A percentile compares a stretch with the other conserved stretches of the same genome.
Conservation (phyloP, 2,797 vertebrate genomes). For the Clarias fuscus region DNA sequence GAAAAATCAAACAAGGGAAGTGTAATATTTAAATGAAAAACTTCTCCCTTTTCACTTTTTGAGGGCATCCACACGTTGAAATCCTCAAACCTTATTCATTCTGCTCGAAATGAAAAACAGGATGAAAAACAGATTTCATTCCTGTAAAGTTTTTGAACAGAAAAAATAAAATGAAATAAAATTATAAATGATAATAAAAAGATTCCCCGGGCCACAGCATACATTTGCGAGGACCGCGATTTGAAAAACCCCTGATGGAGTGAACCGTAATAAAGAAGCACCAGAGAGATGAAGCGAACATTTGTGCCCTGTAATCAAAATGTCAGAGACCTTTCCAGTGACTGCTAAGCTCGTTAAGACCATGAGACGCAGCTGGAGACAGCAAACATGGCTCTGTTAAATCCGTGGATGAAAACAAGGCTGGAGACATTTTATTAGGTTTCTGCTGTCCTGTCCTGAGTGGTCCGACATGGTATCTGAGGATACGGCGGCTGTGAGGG, state of each 20-base stretch:
- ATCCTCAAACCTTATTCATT: neutral
- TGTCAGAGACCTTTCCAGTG: slow-evolving; percentile 29
- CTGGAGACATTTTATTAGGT: slow-evolving; percentile 24
- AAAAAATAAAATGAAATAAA: neutral
- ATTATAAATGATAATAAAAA: neutral
- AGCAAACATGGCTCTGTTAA: slow-evolving; percentile 46
- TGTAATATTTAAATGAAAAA: neutral
- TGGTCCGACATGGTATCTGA: neutral
- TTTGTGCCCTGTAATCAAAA: slow-evolving; percentile 33
- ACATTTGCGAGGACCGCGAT: neutral
- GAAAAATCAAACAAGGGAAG: neutral
- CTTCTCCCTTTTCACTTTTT: neutral
- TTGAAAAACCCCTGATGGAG: neutral
- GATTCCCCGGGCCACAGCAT: neutral
- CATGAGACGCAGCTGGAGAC: slow-evolving; percentile 37
- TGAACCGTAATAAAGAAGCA: neutral
- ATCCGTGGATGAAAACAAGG: slow-evolving; percentile 45
- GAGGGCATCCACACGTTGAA: neutral
- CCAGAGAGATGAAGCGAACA: neutral
- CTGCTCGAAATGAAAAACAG: neutral
- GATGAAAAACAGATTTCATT: neutral
- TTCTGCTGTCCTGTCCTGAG: neutral
- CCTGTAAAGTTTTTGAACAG: neutral
- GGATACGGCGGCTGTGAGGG: neutral
- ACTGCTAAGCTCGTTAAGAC: slow-evolving; percentile 29